Percentiles rank a stretch among this genome's conserved stretches.
phyloP scores from a whole-genome alignment of 2,888 invertebrate genomes.

The Shargacucullia verbasci region DNA sequence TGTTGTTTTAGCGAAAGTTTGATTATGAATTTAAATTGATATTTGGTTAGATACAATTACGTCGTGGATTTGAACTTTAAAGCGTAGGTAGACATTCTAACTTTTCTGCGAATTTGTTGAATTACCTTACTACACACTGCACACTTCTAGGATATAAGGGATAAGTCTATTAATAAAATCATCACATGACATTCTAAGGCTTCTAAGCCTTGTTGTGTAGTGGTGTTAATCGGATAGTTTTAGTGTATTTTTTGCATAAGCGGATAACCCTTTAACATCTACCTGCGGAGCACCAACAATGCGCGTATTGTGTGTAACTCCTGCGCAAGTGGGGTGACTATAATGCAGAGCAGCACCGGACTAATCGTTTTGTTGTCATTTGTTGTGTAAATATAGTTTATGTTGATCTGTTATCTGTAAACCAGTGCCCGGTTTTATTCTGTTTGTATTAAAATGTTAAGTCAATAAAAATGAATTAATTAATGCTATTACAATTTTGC shows the following conservation, averaged over 20 bases:
- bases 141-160: slow-evolving; percentile 36
- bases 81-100: slow-evolving; percentile 4
- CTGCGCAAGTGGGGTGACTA: slow-evolving; percentile 75
- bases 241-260: slow-evolving; percentile 85
- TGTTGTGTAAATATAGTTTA: slow-evolving; percentile 46
- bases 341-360: slow-evolving; percentile 54
- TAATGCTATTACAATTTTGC: neutral
- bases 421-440: slow-evolving; percentile 33
- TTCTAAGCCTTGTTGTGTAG: slow-evolving; percentile 74
- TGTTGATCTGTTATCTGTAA: slow-evolving; percentile 47
- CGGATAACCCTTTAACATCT: slow-evolving; percentile 86
- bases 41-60: slow-evolving; percentile 48
- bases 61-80: slow-evolving; percentile 35
- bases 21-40: slow-evolving; percentile 34
- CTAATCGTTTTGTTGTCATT: slow-evolving; percentile 60
- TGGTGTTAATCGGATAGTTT: slow-evolving; percentile 87
- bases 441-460: slow-evolving; percentile 9
- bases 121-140: slow-evolving; percentile 8
- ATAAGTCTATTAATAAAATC: slow-evolving; percentile 71
- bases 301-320: slow-evolving; percentile 72
- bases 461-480: neutral
- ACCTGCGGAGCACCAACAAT: slow-evolving; percentile 80
- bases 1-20: slow-evolving; percentile 60
- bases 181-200: slow-evolving; percentile 58
- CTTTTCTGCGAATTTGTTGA: slow-evolving; percentile 1